Conservation (phyloP, 2,113 vertebrate genomes). For the Oncorhynchus mykiss region DNA sequence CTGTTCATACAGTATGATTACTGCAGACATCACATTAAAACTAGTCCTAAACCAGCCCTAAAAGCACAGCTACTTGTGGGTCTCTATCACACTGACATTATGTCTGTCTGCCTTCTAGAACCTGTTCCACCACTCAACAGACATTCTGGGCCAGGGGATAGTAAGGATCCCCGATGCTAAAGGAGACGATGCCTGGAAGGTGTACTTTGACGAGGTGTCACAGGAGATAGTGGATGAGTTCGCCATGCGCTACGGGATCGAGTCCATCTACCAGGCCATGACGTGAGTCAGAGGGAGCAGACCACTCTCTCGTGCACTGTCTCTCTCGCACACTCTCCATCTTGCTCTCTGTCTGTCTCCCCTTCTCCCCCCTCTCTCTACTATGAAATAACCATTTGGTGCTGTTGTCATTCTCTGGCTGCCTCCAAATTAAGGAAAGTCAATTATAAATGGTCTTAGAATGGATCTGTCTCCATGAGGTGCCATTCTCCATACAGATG, state of each 20-base stretch:
- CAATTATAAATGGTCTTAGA: conserved; percentile 22
- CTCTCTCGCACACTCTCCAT: not conserved
- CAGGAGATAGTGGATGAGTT: conserved; percentile 98
- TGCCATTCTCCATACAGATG: conserved; percentile 29
- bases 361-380: not conserved
- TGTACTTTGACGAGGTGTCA: conserved; percentile 95
- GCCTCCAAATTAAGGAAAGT: conserved; percentile 37
- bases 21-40: no score
- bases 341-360: not conserved
- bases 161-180: conserved; percentile 91
- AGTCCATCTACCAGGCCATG: conserved; percentile 99
- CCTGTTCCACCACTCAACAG: conserved; percentile 93
- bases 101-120: conserved; percentile 76
- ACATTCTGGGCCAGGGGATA: conserved; percentile 85
- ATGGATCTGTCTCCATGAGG: conserved; percentile 33
- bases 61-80: no score
- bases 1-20: conserved; percentile 23
- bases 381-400: conserved; percentile 16
- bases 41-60: no score
- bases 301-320: not conserved
- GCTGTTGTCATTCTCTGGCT: not conserved
- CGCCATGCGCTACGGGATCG: conserved; percentile 97
- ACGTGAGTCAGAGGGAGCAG: conserved; percentile 79
- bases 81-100: not conserved
- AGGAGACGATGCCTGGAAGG: conserved; percentile 95